Evolutionary conservation across 1,140 invertebrate genomes (phyloP).

Genomic region (Drosophila nasuta): DNA sequence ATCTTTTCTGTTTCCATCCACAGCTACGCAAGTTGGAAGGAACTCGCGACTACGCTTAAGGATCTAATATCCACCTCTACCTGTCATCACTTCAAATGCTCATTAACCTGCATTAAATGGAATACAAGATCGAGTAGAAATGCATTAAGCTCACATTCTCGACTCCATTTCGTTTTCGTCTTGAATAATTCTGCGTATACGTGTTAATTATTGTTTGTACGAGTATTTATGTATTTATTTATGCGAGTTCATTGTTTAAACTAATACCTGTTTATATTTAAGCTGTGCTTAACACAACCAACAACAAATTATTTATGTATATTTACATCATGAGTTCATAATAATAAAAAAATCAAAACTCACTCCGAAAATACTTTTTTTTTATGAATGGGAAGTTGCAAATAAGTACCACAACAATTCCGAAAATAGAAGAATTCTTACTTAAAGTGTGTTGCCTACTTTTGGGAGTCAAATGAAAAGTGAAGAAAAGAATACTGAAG

Average conservation of each 20-base stretch:
- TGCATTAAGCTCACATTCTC: slow-evolving; percentile 8
- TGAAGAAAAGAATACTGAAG: neutral
- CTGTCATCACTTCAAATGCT: slow-evolving; percentile 28
- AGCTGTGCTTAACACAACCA: slow-evolving; percentile 62
- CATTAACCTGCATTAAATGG: slow-evolving; percentile 30
- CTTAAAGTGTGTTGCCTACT: neutral
- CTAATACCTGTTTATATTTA: slow-evolving; percentile 56
- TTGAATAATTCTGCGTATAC: slow-evolving; percentile 40
- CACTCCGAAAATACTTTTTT: neutral
- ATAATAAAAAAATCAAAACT: slow-evolving; percentile 40
- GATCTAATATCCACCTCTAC: neutral
- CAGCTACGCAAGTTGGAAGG: slow-evolving; percentile 81
- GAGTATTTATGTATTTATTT: slow-evolving; percentile 74
- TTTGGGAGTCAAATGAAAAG: neutral
- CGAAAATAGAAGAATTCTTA: neutral
- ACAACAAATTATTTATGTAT: slow-evolving; percentile 28
- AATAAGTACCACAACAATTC: neutral
- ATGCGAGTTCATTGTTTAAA: slow-evolving; percentile 60
- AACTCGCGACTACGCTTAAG: slow-evolving; percentile 75
- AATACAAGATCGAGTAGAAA: neutral
- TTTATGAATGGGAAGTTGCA: neutral
- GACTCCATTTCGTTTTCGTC: slow-evolving; percentile 53
- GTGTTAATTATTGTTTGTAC: slow-evolving; percentile 51
- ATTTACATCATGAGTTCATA: slow-evolving; percentile 45
- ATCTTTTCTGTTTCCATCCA: slow-evolving; percentile 19